phyloP scores from a whole-genome alignment of 1,140 invertebrate species.

The Lethocerus indicus region DNA sequence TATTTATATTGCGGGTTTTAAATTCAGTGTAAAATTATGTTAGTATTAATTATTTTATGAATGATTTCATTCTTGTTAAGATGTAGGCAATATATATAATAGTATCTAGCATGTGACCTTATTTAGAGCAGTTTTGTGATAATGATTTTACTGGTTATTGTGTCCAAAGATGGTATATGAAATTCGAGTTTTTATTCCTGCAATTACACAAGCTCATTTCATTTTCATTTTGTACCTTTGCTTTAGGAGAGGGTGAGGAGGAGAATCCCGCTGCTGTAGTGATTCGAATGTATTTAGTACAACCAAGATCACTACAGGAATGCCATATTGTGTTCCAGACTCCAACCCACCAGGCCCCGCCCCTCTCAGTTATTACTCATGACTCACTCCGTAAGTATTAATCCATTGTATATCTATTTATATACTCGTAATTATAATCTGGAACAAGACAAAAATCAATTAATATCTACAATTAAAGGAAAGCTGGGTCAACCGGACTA shows the following conservation, averaged over 20 bases:
- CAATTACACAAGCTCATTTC: conserved; percentile 5
- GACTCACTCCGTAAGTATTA: neutral
- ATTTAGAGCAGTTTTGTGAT: too few relatives aligned
- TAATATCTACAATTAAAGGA: too few relatives aligned
- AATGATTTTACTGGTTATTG: too few relatives aligned
- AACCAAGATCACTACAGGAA: conserved; percentile 76
- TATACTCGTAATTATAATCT: too few relatives aligned
- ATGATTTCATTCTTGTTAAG: neutral
- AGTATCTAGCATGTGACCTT: too few relatives aligned
- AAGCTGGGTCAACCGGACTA: too few relatives aligned
- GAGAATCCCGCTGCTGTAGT: conserved; percentile 29
- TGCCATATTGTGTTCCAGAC: conserved; percentile 62
- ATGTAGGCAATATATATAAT: conserved; percentile 3
- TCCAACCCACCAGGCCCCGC: conserved; percentile 19
- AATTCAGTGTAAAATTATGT: neutral
- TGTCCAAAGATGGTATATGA: too few relatives aligned
- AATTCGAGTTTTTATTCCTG: too few relatives aligned
- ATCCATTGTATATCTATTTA: neutral
- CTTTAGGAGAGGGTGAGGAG: conserved; percentile 21
- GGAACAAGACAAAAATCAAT: too few relatives aligned
- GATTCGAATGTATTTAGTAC: conserved; percentile 65
- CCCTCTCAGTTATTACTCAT: neutral
- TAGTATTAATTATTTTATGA: neutral
- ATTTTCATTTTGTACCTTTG: conserved; percentile 6
- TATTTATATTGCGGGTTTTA: neutral